Evolutionary conservation across 2,888 invertebrate genomes (phyloP), one percentile per base, ranked within the genome.

Genomic region (Phlogophora meticulosa): DNA sequence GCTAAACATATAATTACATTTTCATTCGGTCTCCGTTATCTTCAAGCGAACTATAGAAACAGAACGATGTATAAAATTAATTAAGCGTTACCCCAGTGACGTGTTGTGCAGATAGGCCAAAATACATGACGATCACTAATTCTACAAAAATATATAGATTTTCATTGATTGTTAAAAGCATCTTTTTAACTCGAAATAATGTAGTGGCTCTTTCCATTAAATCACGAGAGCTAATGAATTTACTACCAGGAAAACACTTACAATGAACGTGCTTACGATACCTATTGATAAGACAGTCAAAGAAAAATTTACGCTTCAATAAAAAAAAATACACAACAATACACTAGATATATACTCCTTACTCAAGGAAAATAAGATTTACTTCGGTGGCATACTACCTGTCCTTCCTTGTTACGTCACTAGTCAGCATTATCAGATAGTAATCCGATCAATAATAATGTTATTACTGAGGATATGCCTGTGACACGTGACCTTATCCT

Each of bases 351-450:
- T 58, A 49, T 5, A 15, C 38, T 38, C 40, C n/a, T n/a, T n/a
- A 51, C 45, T 36, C 51, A 56, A 53, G 20, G 56, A 62, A 68
- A 62, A 72, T 32, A 40, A 38, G 57, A 43, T 51, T 24, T 32
- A 15, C 46, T 36, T 48, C 22, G 32, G 46, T 28, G n/a, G 24
- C 34, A 43, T 24, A 52, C 4, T 46, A 55, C 15, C 55, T 55
- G 55, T 40, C 17, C 17, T 15, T 38, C 22, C 15, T 57, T 28
- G 13, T 69, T 62, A 57, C 17, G 52, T 53, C 32, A 34, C 20
- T 20, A 32, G 1, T 45, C 17, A 48, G 53, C 46, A 36, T 43
- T 60, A 46, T 49, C 17, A 20, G 22, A 7, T 49, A 13, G 53
- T 53, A 57, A 49, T 61, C 42, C 22, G 22, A 74, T 74, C 15